Evolutionary conservation across 2,797 vertebrate species (phyloP).

Genomic region (Columba guinea): DNA sequence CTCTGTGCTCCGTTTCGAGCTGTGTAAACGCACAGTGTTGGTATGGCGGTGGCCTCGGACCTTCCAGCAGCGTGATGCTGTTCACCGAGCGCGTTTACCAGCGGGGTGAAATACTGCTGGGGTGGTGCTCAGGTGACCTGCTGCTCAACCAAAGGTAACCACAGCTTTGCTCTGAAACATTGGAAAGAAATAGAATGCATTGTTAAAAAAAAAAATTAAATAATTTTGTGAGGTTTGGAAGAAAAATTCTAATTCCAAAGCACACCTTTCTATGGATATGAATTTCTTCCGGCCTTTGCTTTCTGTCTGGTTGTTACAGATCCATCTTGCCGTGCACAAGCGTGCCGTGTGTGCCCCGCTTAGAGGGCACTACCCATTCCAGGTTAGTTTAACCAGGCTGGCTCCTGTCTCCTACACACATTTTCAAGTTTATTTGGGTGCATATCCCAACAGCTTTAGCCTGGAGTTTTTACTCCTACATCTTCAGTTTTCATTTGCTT

Average conservation of each 20-base stretch:
- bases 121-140: background rate
- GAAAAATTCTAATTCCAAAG: background rate
- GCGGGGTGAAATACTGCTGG: too few species aligned
- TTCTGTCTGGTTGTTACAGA: too few species aligned
- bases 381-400: accelerated
- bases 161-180: background rate
- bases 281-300: background rate
- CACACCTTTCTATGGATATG: accelerated
- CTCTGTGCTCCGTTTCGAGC: background rate
- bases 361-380: accelerated
- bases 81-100: background rate
- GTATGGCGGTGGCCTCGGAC: background rate
- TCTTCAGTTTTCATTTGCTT: background rate
- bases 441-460: accelerated
- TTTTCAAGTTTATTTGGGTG: background rate
- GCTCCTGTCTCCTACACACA: too few species aligned
- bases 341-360: background rate
- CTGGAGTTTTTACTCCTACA: background rate
- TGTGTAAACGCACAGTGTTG: background rate
- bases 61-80: background rate
- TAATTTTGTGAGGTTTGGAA: background rate
- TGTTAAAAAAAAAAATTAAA: background rate
- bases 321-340: background rate
- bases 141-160: background rate
- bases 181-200: background rate